Evolutionary conservation across 2,113 vertebrate species (phyloP).

Genomic region (Cromileptes altivelis): DNA sequence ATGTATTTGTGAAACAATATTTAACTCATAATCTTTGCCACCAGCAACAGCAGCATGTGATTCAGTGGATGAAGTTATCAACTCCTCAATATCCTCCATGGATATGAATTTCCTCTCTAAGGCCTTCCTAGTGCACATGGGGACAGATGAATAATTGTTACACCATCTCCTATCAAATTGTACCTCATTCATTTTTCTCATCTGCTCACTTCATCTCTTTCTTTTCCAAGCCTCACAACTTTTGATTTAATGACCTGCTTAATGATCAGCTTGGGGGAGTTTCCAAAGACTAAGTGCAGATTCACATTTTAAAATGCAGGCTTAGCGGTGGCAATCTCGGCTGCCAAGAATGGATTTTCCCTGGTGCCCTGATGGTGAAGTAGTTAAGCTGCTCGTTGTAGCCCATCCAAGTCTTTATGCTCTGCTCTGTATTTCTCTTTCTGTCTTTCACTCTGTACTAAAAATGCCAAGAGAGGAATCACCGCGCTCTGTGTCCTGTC

Average conservation of each 20-base stretch:
- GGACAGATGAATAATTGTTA: constrained; percentile 80
- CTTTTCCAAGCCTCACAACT: constrained; percentile 85
- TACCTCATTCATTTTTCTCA: constrained; percentile 73
- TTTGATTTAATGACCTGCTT: constrained; percentile 94
- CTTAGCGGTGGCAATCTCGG: constrained; percentile 90
- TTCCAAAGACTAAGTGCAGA: constrained; percentile 93
- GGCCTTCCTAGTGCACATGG: constrained; percentile 83
- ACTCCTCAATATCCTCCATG: constrained; percentile 86
- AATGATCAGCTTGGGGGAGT: constrained; percentile 91
- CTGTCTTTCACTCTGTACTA: constrained; percentile 38
- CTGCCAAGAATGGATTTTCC: constrained; percentile 94
- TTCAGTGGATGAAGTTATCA: constrained; percentile 55
- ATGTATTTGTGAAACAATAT: background rate
- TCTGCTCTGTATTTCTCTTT: constrained; percentile 42
- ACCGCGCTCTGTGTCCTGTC: constrained; percentile 9
- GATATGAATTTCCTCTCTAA: constrained; percentile 70
- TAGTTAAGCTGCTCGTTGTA: constrained; percentile 91
- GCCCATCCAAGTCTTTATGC: constrained; percentile 80
- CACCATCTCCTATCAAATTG: constrained; percentile 85
- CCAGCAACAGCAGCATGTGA: constrained; percentile 34
- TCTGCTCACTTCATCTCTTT: constrained; percentile 78
- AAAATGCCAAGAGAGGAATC: constrained; percentile 40
- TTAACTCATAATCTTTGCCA: background rate
- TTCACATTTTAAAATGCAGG: constrained; percentile 94
- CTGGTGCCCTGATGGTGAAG: constrained; percentile 90